phyloP scores from a whole-genome alignment of 2,888 invertebrate genomes.

The Cabera pusaria region DNA sequence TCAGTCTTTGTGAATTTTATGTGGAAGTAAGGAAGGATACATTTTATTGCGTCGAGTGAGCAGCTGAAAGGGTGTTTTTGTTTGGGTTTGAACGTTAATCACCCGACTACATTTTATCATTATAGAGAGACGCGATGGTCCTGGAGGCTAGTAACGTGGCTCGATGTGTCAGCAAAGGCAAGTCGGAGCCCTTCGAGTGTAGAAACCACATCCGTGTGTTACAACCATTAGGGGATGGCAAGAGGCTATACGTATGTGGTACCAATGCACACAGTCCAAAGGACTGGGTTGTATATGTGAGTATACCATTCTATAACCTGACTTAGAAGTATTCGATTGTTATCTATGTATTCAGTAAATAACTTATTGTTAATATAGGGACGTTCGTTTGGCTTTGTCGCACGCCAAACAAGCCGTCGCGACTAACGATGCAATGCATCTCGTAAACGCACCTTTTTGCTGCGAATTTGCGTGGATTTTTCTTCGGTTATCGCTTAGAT shows the following conservation, averaged over 20 bases:
- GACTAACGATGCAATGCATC: no score
- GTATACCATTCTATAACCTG: constrained; percentile 40
- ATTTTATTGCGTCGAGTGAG: constrained; percentile 19
- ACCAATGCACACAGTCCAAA: constrained; percentile 86
- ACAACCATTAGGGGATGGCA: constrained; percentile 85
- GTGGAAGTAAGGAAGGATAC: constrained; percentile 24
- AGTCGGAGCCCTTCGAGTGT: constrained; percentile 86
- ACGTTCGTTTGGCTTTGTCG: no score
- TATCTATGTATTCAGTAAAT: no score
- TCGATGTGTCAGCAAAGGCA: constrained; percentile 85
- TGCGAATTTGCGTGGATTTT: no score
- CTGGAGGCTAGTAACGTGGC: constrained; percentile 84
- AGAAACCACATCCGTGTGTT: constrained; percentile 85
- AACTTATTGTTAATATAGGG: no score
- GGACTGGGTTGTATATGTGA: constrained; percentile 85
- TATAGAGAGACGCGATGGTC: constrained; percentile 72
- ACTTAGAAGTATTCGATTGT: no score
- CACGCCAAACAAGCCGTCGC: no score
- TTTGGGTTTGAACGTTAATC: constrained; percentile 18
- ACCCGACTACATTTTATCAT: constrained; percentile 22
- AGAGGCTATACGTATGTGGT: constrained; percentile 84
- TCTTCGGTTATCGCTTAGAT: no score
- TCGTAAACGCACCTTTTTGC: no score
- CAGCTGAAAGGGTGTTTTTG: constrained; percentile 7
- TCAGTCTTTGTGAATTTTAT: constrained; percentile 19